phyloP scores from a whole-genome alignment of 2,797 vertebrate genomes.

The Cyprinodon diabolis region DNA sequence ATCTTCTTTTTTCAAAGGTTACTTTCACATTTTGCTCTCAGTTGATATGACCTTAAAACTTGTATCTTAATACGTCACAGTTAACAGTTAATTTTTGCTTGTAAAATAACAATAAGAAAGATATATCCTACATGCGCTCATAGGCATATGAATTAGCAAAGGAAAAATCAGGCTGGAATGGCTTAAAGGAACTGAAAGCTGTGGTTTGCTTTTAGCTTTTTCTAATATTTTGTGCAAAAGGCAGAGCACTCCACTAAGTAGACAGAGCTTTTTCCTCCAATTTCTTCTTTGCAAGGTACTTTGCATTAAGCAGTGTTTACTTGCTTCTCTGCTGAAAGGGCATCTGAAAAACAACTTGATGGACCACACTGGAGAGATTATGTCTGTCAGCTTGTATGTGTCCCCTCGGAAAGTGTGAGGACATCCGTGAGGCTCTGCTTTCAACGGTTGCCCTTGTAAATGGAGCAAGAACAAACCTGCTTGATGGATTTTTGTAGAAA shows the following conservation, averaged over 20 bases:
- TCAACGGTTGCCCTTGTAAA: background rate
- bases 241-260: background rate
- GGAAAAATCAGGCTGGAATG: background rate
- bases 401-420: constrained; percentile 4
- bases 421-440: constrained; percentile 4
- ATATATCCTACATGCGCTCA: background rate
- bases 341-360: background rate
- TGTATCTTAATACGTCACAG: background rate
- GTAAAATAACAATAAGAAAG: background rate
- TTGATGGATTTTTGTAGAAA: background rate
- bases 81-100: background rate
- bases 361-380: constrained; percentile 2
- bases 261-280: background rate
- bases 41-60: background rate
- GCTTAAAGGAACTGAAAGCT: background rate
- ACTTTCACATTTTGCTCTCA: background rate
- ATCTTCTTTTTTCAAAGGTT: background rate
- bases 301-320: background rate
- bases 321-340: constrained; percentile 2
- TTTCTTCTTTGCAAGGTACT: background rate
- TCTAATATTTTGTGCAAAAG: background rate
- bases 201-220: background rate
- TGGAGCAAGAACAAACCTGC: background rate
- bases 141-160: background rate
- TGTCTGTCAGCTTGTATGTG: background rate